Base-by-base conservation (phyloP, 2,113 vertebrate species). In the Oreotrochilus melanogaster region DNA sequence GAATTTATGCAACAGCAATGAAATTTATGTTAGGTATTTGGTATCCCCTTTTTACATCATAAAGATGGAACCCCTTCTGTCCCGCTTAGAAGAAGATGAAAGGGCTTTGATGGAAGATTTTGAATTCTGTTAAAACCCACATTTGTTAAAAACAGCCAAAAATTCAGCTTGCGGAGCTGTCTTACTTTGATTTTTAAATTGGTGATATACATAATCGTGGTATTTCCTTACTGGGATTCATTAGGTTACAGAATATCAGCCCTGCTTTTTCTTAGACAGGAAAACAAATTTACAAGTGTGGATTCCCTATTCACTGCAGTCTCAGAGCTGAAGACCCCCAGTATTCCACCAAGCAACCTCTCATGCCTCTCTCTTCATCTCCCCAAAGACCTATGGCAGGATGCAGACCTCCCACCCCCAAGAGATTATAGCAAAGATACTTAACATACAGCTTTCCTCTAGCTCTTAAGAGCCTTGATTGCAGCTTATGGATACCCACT, bases 401-500 rank as follows among this genome's bases (percentile, higher is more conserved):
- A 88, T 13, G 39, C 56, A 95, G 86, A 88, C 65, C n/a, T 86
- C 72, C 60, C 10, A 57, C 33, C 24, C 42, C 37, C 39, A 89
- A 50, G 14, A 71, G 86, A 89, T 95, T 95, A 92, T 23, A 89
- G 57, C 24, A 60, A 91, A 93, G 35, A 47, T 74, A 35, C 89
- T 95, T 92, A 93, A 83, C 72, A 88, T 61, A 71, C 30, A 81
- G 91, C 83, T 97, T 91, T 95, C 62, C 94, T 92, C 87, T 89
- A 95, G 88, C 92, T 89, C 89, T 84, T 97, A 96, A 96, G 78
- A 57, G 87, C 89, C 64, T 93, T 75, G 76, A 69, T 64, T 74
- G 73, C 73, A 95, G 73, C 89, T 95, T 90, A 95, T 65, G 48
- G 91, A 93, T 95, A 97, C 92, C 79, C 76, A 95, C 95, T 97